Evolutionary conservation across 1,140 invertebrate species (phyloP), one percentile per base, ranked within the genome.

Genomic region (Bactericera cockerelli): DNA sequence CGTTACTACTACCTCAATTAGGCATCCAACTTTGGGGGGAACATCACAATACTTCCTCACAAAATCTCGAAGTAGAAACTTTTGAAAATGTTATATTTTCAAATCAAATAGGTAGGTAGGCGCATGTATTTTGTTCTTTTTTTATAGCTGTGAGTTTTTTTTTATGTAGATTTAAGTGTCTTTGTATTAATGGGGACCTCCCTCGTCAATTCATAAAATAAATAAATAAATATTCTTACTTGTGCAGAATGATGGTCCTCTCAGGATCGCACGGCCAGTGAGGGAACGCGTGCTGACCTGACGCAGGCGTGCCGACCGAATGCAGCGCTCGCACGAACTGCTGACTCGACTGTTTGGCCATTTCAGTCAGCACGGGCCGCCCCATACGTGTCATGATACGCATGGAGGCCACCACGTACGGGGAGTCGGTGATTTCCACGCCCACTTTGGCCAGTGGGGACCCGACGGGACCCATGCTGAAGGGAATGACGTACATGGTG

Each of bases 401-500:
- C 96, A 99, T 99, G 2, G 92, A 97, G 57, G 89, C 86, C 2
- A 94, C 94, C 0, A 99, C 97, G 70, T 99, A 99, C 0, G 93
- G 81, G 0, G 94, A 98, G 70, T 99, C 96, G 0, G 95, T 99
- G 8, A 98, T 71, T 75, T 99, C 86, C 58, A 99, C 85, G 13
- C 96, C 97, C 68, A 98, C 94, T 75, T 99, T 99, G 1, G 93
- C 90, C 1, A 99, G 73, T 0, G 91, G 86, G 1, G 92, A 94
- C 0, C 90, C 89, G 14, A 99, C 77, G 1, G 96, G 96, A 8
- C 97, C 96, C 97, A 99, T 99, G 55, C 89, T 94, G 76, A 95
- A 99, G 11, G 97, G 95, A 61, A 99, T 91, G 28, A 99, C 89
- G 72, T 98, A 99, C 95, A 99, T 98, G 1, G 93, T 98, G 21